These are phyloP conservation scores for Poeciliopsis occidentalis DNA, from an alignment of 2,113 vertebrate genomes.

Conservation along the genomic window DNA sequence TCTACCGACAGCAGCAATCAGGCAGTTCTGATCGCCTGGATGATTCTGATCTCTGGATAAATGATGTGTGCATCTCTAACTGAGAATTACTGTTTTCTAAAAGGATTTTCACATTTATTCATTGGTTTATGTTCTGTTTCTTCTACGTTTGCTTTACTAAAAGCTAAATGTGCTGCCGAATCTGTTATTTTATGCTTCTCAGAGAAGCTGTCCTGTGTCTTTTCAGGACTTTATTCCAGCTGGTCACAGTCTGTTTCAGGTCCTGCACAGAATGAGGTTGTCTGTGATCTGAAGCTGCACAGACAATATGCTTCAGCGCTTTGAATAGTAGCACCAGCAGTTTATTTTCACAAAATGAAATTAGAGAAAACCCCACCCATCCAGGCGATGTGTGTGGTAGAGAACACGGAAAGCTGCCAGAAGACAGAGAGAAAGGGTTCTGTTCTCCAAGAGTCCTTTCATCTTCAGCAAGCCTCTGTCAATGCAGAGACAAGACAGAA, in stretches of 20 bases:
- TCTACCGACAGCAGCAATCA: too few relatives aligned
- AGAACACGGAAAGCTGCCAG: conserved; percentile 23
- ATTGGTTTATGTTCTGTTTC: neutral
- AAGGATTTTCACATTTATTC: too few relatives aligned
- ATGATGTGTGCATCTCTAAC: too few relatives aligned
- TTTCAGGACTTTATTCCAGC: conserved; percentile 11
- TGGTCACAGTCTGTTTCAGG: conserved; percentile 36
- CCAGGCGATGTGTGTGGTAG: conserved; percentile 14
- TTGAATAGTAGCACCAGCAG: conserved; percentile 23
- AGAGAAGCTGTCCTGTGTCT: conserved; percentile 5
- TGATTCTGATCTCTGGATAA: too few relatives aligned
- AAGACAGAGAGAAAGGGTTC: conserved; percentile 21
- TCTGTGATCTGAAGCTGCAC: conserved; percentile 22
- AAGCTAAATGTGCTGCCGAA: conserved; percentile 5
- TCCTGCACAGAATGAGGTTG: conserved; percentile 17
- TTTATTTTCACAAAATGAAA: conserved; percentile 31
- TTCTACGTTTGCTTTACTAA: conserved; percentile 2
- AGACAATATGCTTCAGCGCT: conserved; percentile 34
- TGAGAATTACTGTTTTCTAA: too few relatives aligned
- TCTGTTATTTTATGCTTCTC: conserved; percentile 1
- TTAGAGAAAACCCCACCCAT: conserved; percentile 39
- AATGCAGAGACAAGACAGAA: conserved; percentile 34
- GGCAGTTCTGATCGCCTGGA: too few relatives aligned
- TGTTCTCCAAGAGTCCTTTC: conserved; percentile 55
- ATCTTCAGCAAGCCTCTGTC: conserved; percentile 63